These are phyloP conservation scores for Beaufortia kweichowensis DNA, from an alignment of 2,113 vertebrate genomes.

Conservation along the genomic window DNA sequence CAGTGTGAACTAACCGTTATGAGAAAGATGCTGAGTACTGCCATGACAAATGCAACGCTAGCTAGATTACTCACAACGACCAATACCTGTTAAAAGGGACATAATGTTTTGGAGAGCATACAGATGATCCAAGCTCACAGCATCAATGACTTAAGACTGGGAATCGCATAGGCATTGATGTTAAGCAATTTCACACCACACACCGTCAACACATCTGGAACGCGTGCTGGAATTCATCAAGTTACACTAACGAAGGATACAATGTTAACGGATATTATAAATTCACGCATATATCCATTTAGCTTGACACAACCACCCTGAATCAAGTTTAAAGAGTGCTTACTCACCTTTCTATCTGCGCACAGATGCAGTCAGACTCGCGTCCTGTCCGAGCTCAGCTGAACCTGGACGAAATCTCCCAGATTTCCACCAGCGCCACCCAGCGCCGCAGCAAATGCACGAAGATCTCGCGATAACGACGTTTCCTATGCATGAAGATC, in stretches of 20 bases:
- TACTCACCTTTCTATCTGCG: slow-evolving; percentile 50
- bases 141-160: slow-evolving; percentile 6
- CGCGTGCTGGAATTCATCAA: slow-evolving; percentile 23
- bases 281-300: neutral
- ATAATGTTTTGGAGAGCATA: neutral
- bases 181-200: slow-evolving; percentile 9
- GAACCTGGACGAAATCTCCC: slow-evolving; percentile 46
- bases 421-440: slow-evolving; percentile 56
- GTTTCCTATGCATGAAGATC: slow-evolving; percentile 11
- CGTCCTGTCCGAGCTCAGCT: slow-evolving; percentile 49
- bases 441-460: slow-evolving; percentile 50
- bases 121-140: slow-evolving; percentile 4
- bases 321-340: slow-evolving; percentile 50
- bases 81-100: slow-evolving; percentile 16
- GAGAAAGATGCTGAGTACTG: slow-evolving; percentile 42
- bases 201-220: slow-evolving; percentile 46
- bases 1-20: neutral
- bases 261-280: neutral
- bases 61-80: neutral
- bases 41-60: slow-evolving; percentile 34
- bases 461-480: slow-evolving; percentile 52
- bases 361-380: slow-evolving; percentile 32
- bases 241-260: slow-evolving; percentile 31
- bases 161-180: neutral
- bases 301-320: neutral